These are phyloP conservation scores for Oncorhynchus nerka DNA, from an alignment of 2,113 vertebrate species.

Conservation along the genomic window DNA sequence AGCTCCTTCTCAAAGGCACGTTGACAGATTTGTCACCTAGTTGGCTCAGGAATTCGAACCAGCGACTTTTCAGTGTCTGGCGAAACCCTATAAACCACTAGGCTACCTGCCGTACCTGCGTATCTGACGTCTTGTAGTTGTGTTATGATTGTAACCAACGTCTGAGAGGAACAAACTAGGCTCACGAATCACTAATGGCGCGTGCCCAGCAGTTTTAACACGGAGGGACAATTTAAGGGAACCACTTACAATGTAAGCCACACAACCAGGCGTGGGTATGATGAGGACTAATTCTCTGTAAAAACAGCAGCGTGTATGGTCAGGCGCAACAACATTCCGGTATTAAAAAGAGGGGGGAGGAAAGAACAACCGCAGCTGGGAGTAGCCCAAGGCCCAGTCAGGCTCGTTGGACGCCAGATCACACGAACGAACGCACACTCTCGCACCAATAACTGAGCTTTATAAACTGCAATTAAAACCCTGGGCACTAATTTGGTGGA, in stretches of 20 bases:
- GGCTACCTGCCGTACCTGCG: no score
- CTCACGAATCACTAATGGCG: slow-evolving; percentile 42
- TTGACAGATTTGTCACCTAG: no score
- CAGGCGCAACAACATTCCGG: slow-evolving; percentile 62
- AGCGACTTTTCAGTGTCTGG: no score
- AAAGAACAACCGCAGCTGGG: slow-evolving; percentile 60
- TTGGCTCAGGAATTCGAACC: no score
- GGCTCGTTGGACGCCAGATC: slow-evolving; percentile 62
- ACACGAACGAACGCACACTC: slow-evolving; percentile 68
- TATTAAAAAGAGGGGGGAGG: slow-evolving; percentile 40
- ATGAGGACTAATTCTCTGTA: slow-evolving; percentile 75
- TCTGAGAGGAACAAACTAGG: slow-evolving; percentile 1
- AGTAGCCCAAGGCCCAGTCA: slow-evolving; percentile 39
- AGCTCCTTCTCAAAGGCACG: no score
- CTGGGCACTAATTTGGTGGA: slow-evolving; percentile 81
- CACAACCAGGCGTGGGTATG: slow-evolving; percentile 56
- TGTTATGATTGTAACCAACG: neutral
- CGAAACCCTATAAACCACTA: no score
- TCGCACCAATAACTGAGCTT: slow-evolving; percentile 70
- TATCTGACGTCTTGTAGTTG: no score
- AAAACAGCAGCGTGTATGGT: slow-evolving; percentile 70
- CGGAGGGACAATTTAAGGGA: slow-evolving; percentile 63
- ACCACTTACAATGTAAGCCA: slow-evolving; percentile 64
- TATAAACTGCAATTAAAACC: slow-evolving; percentile 82
- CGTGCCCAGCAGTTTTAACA: slow-evolving; percentile 51